Conservation (phyloP, 2,113 vertebrate genomes). For the Mixornis gularis region DNA sequence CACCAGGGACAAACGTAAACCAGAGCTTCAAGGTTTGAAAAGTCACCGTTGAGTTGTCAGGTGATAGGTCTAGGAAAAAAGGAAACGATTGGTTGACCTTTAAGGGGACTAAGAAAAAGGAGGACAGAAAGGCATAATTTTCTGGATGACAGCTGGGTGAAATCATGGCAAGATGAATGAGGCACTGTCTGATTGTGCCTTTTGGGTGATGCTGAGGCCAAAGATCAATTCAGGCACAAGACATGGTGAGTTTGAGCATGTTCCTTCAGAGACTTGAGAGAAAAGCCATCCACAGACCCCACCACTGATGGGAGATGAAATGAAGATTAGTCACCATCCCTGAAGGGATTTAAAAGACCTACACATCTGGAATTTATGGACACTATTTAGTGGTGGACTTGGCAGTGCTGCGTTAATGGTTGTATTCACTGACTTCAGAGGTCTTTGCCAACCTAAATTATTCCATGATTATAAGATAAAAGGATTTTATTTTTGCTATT, state of each 20-base stretch:
- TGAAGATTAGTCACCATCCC: background rate
- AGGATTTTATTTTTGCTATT: background rate
- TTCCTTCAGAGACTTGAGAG: background rate
- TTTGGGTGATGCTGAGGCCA: background rate
- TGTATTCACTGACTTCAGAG: background rate
- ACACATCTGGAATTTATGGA: background rate
- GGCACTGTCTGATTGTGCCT: background rate
- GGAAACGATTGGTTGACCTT: background rate
- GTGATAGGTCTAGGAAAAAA: background rate
- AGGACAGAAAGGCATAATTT: background rate
- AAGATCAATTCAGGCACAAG: background rate
- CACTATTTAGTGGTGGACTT: background rate
- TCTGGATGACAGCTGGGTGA: background rate
- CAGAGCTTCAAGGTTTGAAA: background rate
- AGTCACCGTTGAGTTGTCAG: background rate
- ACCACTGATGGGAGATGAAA: background rate
- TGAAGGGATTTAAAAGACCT: background rate
- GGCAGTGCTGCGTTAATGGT: background rate
- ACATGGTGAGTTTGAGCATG: background rate
- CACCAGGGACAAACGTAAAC: background rate
- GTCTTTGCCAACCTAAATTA: background rate
- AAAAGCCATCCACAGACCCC: background rate
- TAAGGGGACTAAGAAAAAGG: background rate
- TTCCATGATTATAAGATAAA: background rate
- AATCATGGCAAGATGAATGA: background rate